These are phyloP conservation scores for Campylorhamphus procurvoides DNA, from an alignment of 2,113 vertebrate species.

Conservation along the genomic window DNA sequence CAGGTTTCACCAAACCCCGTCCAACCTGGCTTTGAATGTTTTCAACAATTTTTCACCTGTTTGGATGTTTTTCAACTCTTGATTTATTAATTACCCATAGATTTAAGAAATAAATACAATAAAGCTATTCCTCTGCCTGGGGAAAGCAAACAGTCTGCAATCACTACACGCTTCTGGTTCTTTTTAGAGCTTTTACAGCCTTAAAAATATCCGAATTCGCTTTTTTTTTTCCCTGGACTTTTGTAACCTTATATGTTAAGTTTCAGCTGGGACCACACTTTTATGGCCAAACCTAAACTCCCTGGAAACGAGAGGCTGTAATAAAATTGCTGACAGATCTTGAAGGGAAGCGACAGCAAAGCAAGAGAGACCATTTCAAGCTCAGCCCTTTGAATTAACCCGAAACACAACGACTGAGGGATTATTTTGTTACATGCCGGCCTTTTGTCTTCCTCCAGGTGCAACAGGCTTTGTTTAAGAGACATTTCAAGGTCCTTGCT, in stretches of 20 bases:
- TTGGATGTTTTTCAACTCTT: not conserved
- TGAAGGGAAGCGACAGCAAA: not conserved
- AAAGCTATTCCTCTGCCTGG: not conserved
- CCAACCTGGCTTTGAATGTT: not conserved
- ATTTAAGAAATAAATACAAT: not conserved
- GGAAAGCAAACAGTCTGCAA: not conserved
- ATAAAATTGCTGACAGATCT: slow-evolving; percentile 42
- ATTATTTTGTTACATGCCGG: slow-evolving; percentile 12
- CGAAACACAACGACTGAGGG: not conserved
- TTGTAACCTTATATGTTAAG: slow-evolving; percentile 1
- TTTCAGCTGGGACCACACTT: slow-evolving; percentile 12
- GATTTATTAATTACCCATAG: not conserved
- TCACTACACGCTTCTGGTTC: not conserved
- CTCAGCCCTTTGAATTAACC: not conserved
- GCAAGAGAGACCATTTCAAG: not conserved
- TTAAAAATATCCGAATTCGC: not conserved
- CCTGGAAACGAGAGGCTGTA: slow-evolving; percentile 20
- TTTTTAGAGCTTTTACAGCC: not conserved
- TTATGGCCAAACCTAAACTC: slow-evolving; percentile 36
- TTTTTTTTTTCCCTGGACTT: not conserved
- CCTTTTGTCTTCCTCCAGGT: slow-evolving; percentile 54
- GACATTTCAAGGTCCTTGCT: slow-evolving; percentile 47
- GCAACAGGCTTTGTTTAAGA: slow-evolving; percentile 27
- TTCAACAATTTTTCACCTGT: not conserved
- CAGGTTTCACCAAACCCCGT: not conserved